Base-by-base conservation (phyloP, 2,888 invertebrate genomes). In the Catotricha subobsoleta region DNA sequence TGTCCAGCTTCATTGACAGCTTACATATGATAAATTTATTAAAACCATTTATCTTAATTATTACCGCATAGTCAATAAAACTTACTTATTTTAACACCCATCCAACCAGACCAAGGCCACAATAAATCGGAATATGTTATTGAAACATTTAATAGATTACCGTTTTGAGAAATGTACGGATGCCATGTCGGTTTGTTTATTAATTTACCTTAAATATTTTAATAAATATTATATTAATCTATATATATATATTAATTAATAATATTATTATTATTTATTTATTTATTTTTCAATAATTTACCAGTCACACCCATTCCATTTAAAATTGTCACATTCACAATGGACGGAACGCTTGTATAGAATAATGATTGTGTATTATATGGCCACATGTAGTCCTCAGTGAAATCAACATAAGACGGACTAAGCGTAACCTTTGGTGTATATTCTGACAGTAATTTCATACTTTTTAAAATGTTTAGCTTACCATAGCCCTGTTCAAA, bases 321-420 rank as follows among this genome's bases (percentile, higher is more conserved):
- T 42, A 92, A 69, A 50, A 95, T 83, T 1, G 94, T 95, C 0
- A 92, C 81, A 64, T 95, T 97, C 3, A 87, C 79, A 48, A 95
- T 83, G 18, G 81, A 78, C 0, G 92, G 87, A 65, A 86, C 76
- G 29, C 78, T 80, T 44, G 82, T 80, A 58, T 80, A 75, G 65
- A 90, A 95, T 33, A 95, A 61, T 1, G 94, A 90, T 62, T 95
- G 95, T 1, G 90, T 88, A 59, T 92, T 95, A 54, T 94, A 95
- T 0, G 95, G 95, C 94, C 94, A 97, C 91, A 94, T 92, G 62
- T 94, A 97, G 49, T 88, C 90, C 56, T 94, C 92, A 0, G 86
- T 90, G 47, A 92, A 70, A 60, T 95, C 95, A 48, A 97, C 74
- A 59, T 92, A 92, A 49, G 84, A 79, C 2, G 79, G 79, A 49